Base-by-base conservation (phyloP, 1,140 invertebrate genomes). In the Lysiphlebus fabarum region DNA sequence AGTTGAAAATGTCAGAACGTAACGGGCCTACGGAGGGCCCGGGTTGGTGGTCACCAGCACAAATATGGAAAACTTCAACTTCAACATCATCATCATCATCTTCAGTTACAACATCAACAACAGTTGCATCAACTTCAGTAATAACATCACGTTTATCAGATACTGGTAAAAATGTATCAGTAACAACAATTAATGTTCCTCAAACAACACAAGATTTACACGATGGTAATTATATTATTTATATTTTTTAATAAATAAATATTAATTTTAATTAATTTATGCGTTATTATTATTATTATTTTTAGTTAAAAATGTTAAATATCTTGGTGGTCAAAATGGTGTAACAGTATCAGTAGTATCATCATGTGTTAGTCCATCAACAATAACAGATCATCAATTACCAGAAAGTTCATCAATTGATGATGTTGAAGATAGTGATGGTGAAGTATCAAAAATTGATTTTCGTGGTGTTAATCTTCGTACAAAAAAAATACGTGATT, bases 361-460 rank as follows among this genome's bases (percentile, higher is more conserved):
- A 26, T 76, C 63, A 47, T 77, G 74, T 60, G 70, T 69, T 6
- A 64, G 53, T 38, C 56, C 56, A 14, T 57, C 58, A 37, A 26
- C 17, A 26, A 1, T 26, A 26, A 63, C 62, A 7, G 61, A 53
- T 17, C 62, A 65, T 3, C 26, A 49, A 14, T 65, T 66, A 36
- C 56, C 62, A 7, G 68, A 70, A 40, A 58, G 60, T 6, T 63
- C 63, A 5, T 67, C 70, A 12, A 70, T 77, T 50, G 79, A 82
- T 11, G 79, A 82, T 47, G 72, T 74, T 26, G 81, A 82, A 41
- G 82, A 81, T 34, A 82, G 82, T 54, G 82, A 83, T 61, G 77
- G 77, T 2, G 82, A 83, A 71, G 77, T 83, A 9, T 83, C 81
- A 63, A 82, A 81, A 55, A 83, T 83, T 55, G 81, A 83, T 62